Evolutionary conservation across 2,888 invertebrate genomes (phyloP).

Genomic region (Drosophila leonis): DNA sequence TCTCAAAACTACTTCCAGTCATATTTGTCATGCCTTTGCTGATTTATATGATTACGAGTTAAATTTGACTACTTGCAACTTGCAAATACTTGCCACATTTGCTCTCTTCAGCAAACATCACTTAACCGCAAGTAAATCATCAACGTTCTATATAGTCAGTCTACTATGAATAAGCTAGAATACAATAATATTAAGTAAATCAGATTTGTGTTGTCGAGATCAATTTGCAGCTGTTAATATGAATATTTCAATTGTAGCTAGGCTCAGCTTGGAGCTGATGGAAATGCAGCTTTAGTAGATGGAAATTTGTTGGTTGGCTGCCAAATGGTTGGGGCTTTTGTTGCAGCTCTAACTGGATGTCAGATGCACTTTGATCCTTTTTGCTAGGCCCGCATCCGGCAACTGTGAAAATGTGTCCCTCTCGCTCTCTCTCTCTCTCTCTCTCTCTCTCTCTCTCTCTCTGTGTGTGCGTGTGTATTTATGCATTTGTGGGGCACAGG

Average conservation of each 20-base stretch:
- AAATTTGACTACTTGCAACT: too few species aligned
- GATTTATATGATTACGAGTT: neutral
- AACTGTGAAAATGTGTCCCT: neutral
- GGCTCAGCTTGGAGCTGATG: constrained; percentile 4
- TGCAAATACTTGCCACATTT: neutral
- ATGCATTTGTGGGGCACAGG: constrained; percentile 50
- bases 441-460: neutral
- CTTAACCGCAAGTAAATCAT: neutral
- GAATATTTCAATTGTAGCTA: constrained; percentile 9
- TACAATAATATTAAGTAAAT: constrained; percentile 3
- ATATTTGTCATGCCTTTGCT: too few species aligned
- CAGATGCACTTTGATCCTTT: constrained; percentile 36
- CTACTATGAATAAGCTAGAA: neutral
- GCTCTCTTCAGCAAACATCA: neutral
- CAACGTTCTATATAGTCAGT: neutral
- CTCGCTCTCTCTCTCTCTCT: neutral
- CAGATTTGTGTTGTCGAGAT: constrained; percentile 3
- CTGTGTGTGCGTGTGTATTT: constrained; percentile 18
- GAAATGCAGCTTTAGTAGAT: constrained; percentile 6
- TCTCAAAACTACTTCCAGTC: too few species aligned
- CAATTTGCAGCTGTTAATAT: constrained; percentile 4
- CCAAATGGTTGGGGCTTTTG: constrained; percentile 36
- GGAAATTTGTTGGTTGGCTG: constrained; percentile 30
- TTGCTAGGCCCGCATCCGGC: constrained; percentile 14
- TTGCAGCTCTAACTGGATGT: constrained; percentile 32